Base-by-base conservation (phyloP, 2,113 vertebrate species). In the Morone chrysops region DNA sequence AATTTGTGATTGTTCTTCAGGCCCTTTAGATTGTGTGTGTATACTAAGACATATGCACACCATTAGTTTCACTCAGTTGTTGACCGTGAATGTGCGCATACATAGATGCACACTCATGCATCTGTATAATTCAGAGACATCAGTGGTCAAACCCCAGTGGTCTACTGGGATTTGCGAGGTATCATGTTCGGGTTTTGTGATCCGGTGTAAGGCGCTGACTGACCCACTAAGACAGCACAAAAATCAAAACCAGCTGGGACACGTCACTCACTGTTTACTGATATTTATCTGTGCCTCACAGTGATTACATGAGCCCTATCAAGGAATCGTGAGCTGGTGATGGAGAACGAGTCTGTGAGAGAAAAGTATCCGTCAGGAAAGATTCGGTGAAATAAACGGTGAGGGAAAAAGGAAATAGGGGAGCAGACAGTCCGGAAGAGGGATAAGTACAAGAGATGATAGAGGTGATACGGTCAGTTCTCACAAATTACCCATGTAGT, bases 201-300 rank as follows among this genome's bases (percentile, higher is more conserved):
- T 89, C 77, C 43, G 77, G 83, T 91, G 80, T 70, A 69, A 87
- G 90, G 87, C 43, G 73, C 78, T 60, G 88, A 87, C 81, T 87
- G 92, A 94, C 87, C 90, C 56, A 25, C 83, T 81, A 89, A 89
- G 92, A 93, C 90, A 87, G 88, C 48, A 80, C 70, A 78, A 60
- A 90, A 92, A 94, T 91, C 31, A 56, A 81, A 94, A 89, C 80
- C 95, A 94, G 87, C 93, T 92, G 93, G 81, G 81, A 85, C 70
- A 83, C 62, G 79, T 91, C 87, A 63, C 77, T 82, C 80, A 75
- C 48, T 85, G 86, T 91, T 91, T 90, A 89, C 75, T 71, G 84
- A 82, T 83, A 88, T 92, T 88, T 91, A 88, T 89, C 84, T 72
- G 63, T 57, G 74, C 56, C 78, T 83, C 82, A 76, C 73, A 71